phyloP scores from a whole-genome alignment of 2,888 invertebrate genomes.

The Schizotus pectinicornis region DNA sequence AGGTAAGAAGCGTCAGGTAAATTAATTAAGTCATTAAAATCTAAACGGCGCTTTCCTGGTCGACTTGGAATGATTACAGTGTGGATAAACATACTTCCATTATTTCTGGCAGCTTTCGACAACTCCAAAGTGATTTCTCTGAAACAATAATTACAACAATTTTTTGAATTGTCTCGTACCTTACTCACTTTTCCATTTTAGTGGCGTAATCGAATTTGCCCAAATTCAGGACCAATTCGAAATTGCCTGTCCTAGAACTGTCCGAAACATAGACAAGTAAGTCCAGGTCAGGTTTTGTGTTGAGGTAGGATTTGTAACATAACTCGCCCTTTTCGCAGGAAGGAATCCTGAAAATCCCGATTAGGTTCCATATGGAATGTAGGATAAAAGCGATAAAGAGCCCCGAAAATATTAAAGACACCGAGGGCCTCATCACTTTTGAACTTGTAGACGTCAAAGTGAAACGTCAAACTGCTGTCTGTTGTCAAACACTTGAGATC shows the following conservation, averaged over 20 bases:
- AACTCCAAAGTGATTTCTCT: conserved; percentile 74
- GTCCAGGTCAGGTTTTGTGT: conserved; percentile 71
- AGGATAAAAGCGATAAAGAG: conserved; percentile 73
- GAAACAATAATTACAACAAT: conserved; percentile 40
- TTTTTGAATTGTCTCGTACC: conserved; percentile 9
- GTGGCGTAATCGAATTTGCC: conserved; percentile 71
- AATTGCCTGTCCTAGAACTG: conserved; percentile 63
- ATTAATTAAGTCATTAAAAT: conserved; percentile 65
- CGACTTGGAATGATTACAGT: conserved; percentile 70
- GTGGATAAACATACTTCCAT: conserved; percentile 85
- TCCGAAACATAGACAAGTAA: conserved; percentile 73
- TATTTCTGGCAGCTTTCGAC: conserved; percentile 76
- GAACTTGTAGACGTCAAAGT: background rate
- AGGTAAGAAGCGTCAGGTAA: conserved; percentile 68
- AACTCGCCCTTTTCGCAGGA: conserved; percentile 68
- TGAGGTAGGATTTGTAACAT: conserved; percentile 75
- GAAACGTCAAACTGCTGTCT: too few species aligned
- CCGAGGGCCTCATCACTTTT: conserved; percentile 59
- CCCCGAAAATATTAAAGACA: conserved; percentile 67
- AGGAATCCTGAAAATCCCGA: conserved; percentile 74
- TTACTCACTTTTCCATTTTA: conserved; percentile 60
- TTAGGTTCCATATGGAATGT: conserved; percentile 78
- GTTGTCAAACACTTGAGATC: too few species aligned
- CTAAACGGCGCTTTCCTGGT: conserved; percentile 60
- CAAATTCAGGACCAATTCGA: conserved; percentile 66